Evolutionary conservation across 2,888 invertebrate species (phyloP).

Genomic region (Chorisops tibialis): DNA sequence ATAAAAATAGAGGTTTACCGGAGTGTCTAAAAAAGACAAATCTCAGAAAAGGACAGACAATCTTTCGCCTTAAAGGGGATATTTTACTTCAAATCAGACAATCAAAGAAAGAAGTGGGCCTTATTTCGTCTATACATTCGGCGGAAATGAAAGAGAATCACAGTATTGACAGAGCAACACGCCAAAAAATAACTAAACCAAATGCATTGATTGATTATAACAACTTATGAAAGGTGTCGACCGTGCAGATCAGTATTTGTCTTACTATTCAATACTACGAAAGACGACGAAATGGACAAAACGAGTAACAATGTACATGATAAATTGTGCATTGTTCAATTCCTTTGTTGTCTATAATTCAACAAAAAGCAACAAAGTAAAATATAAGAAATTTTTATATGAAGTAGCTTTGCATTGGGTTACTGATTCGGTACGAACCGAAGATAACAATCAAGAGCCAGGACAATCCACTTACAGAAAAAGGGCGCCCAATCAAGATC

Average conservation of each 20-base stretch:
- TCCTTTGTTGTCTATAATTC: background rate
- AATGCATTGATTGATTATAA: slow-evolving; percentile 5
- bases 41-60: background rate
- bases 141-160: background rate
- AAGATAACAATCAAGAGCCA: background rate
- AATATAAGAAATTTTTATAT: background rate
- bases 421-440: background rate
- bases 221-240: slow-evolving; percentile 1
- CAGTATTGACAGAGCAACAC: background rate
- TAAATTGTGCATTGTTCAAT: background rate
- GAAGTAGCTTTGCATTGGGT: background rate
- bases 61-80: background rate
- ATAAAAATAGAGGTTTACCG: too few relatives aligned
- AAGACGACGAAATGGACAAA: background rate
- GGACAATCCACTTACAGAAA: too few relatives aligned
- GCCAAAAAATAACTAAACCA: background rate
- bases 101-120: background rate
- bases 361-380: background rate
- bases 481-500: too few relatives aligned
- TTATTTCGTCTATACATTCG: background rate
- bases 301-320: background rate
- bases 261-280: background rate
- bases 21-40: background rate
- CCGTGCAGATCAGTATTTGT: background rate
- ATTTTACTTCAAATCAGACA: background rate